phyloP scores from a whole-genome alignment of 37 sponge, comb jelly and placozoan genomes.

The Aphrocallistes beatrix region DNA sequence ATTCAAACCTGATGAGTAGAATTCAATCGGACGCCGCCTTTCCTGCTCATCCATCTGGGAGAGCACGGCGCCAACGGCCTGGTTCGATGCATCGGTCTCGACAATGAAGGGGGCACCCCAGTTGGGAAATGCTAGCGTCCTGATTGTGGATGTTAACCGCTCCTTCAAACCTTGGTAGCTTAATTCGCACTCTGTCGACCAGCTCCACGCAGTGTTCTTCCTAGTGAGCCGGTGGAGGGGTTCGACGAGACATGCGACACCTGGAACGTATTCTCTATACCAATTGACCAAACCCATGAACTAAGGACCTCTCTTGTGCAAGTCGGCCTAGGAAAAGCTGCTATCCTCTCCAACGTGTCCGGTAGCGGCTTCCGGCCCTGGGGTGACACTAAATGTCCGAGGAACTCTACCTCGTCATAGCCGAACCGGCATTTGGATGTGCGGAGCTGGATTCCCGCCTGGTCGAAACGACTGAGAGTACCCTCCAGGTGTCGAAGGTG shows the following conservation, averaged over 20 bases:
- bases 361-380: constrained; percentile 27
- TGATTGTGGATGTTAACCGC: too few species aligned
- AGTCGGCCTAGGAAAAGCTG: constrained; percentile 25
- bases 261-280: constrained; percentile 23
- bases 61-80: too few species aligned
- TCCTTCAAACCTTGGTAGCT: too few species aligned
- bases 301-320: constrained; percentile 19
- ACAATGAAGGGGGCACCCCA: too few species aligned
- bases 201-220: too few species aligned
- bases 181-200: too few species aligned
- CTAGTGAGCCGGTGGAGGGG: constrained; percentile 25
- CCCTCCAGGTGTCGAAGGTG: not conserved
- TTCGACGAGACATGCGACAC: constrained; percentile 23
- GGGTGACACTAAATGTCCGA: constrained; percentile 31
- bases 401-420: constrained; percentile 12
- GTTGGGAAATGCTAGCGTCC: too few species aligned
- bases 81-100: too few species aligned
- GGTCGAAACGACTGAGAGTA: not conserved
- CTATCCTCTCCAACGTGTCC: constrained; percentile 20
- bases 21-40: too few species aligned
- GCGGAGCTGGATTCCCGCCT: constrained; percentile 15
- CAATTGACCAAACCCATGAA: constrained; percentile 38
- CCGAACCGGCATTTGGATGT: constrained; percentile 29
- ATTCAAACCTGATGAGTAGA: too few species aligned
- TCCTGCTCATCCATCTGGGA: too few species aligned